Base-by-base conservation (phyloP, 2,888 invertebrate genomes). In the Drosophila mulleri region DNA sequence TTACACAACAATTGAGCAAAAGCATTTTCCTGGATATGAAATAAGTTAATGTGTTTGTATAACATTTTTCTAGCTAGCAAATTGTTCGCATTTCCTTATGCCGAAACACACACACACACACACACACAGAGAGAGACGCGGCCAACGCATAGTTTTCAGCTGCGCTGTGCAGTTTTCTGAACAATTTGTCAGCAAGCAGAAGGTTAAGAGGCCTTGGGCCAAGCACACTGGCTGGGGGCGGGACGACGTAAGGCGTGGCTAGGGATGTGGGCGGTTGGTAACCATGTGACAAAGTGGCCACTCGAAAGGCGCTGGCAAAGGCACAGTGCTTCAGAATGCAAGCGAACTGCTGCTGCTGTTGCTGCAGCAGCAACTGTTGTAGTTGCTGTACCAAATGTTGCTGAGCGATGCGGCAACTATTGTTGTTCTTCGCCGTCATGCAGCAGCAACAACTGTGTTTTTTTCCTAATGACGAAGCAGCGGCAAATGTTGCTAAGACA, bases 231-330 rank as follows among this genome's bases (percentile, higher is more conserved):
- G 8, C 14, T 18, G 16, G 5, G n/a, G 42, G 11, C 11, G 20
- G 3, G 35, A 16, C 3, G 23, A 39, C 16, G 7, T 12, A 16
- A n/a, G n/a, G 29, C 44, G 12, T 3, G 39, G 14, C 16, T n/a
- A 35, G 41, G 16, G 37, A 14, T 12, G 37, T 12, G 54, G 54
- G 53, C 26, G 39, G 42, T 8, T 63, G 58, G 52, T 37, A 56
- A 23, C 20, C 37, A 48, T 66, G 37, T 72, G 63, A 61, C 78
- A 62, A 62, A 85, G 83, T 75, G 83, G 75, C 72, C 67, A 82
- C 82, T 78, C 67, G 53, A 75, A 85, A 45, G 83, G 80, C 72
- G 61, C 60, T 69, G 53, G 53, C 65, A 63, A 72, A 66, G 63
- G 62, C 56, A 59, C 68, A 68, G 48, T 56, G 56, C 65, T 58